These are phyloP conservation scores for Drosophila quasianomalipes DNA, from an alignment of 2,888 invertebrate genomes.

Conservation along the genomic window DNA sequence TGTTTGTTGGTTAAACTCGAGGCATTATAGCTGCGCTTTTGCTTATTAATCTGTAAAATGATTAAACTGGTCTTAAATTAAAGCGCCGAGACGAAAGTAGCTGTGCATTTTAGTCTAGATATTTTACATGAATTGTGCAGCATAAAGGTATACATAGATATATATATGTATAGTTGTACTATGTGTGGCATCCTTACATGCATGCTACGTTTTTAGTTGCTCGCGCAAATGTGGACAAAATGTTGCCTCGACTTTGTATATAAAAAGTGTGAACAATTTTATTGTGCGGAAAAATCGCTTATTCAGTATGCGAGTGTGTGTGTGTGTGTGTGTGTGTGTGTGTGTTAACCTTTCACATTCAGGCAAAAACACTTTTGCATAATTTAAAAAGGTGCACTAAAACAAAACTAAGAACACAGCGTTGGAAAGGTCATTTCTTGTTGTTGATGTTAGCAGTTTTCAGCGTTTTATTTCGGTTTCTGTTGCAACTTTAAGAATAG, in stretches of 20 bases:
- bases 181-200: constrained; percentile 1
- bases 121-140: neutral
- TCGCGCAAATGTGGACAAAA: constrained; percentile 18
- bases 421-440: constrained; percentile 44
- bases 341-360: constrained; percentile 40
- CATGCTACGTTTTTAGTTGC: constrained; percentile 20
- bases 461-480: constrained; percentile 5
- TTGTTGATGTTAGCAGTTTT: constrained; percentile 24
- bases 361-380: constrained; percentile 59
- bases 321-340: neutral
- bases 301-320: constrained; percentile 32
- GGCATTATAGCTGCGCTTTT: constrained; percentile 40
- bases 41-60: constrained; percentile 20
- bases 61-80: constrained; percentile 36
- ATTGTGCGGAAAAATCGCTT: constrained; percentile 74
- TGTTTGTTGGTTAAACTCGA: constrained; percentile 31
- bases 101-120: constrained; percentile 4
- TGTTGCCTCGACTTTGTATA: constrained; percentile 32
- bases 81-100: constrained; percentile 4
- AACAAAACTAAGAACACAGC: constrained; percentile 26
- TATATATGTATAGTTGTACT: neutral
- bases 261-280: constrained; percentile 72
- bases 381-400: constrained; percentile 47
- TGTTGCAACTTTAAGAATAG: constrained; percentile 5
- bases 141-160: constrained; percentile 9